Evolutionary conservation across 2,797 vertebrate genomes (phyloP).

Genomic region (Leucoraja ocellata): DNA sequence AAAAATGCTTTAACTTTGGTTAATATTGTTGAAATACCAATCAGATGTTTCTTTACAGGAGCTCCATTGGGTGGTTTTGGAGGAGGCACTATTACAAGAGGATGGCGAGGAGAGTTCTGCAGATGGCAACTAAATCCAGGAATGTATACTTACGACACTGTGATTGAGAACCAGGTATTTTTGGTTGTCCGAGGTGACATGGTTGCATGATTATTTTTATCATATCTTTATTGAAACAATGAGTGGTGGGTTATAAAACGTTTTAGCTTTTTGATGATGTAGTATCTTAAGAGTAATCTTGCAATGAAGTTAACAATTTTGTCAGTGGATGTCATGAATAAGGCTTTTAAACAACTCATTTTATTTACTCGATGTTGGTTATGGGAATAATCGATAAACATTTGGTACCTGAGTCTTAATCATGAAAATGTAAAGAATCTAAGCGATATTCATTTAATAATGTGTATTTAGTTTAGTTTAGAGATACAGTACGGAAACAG

Average conservation of each 20-base stretch:
- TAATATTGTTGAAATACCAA: background rate
- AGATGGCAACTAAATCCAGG: conserved; percentile 92
- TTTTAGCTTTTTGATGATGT: background rate
- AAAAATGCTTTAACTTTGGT: background rate
- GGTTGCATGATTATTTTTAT: background rate
- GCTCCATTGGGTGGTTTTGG: conserved; percentile 88
- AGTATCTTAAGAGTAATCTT: background rate
- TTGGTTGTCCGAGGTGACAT: background rate
- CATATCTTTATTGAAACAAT: background rate
- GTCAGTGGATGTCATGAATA: background rate
- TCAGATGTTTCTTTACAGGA: conserved; percentile 56
- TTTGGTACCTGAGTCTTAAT: background rate
- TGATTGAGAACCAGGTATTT: conserved; percentile 78
- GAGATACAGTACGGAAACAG: too few relatives aligned
- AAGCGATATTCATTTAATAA: background rate
- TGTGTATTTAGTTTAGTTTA: background rate
- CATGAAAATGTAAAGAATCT: background rate
- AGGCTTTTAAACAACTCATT: background rate
- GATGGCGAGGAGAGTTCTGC: conserved; percentile 92
- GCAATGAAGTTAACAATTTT: background rate
- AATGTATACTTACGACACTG: conserved; percentile 81
- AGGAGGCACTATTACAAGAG: conserved; percentile 86
- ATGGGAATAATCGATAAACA: background rate
- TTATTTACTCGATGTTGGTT: background rate
- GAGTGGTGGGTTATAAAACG: background rate